These are phyloP conservation scores for Amiota communis DNA, from an alignment of 2,888 invertebrate species.

Conservation along the genomic window DNA sequence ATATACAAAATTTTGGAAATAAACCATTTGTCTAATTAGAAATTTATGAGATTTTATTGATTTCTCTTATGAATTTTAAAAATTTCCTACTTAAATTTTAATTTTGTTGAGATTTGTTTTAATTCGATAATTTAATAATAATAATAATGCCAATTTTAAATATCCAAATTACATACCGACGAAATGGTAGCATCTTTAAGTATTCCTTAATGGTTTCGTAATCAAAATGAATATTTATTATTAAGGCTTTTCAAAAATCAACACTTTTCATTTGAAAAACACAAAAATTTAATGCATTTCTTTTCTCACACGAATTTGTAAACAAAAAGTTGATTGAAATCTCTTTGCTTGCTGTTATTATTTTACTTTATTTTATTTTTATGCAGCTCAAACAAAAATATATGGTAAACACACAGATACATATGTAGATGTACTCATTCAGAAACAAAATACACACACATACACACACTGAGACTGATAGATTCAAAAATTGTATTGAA, in stretches of 20 bases:
- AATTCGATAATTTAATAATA: too few species aligned
- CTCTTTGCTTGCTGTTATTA: not conserved
- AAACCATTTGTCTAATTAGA: too few species aligned
- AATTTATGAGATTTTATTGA: too few species aligned
- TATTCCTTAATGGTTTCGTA: not conserved
- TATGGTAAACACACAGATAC: too few species aligned
- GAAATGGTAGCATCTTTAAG: not conserved
- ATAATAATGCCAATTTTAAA: too few species aligned
- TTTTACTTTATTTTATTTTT: not conserved
- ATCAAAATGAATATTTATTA: slow-evolving; percentile 2
- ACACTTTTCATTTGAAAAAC: slow-evolving; percentile 8
- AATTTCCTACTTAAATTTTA: too few species aligned
- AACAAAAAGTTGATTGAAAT: slow-evolving; percentile 6
- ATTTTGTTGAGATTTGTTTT: too few species aligned
- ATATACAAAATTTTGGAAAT: too few species aligned
- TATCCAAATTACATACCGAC: slow-evolving; percentile 11
- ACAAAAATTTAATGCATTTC: not conserved
- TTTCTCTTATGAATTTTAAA: too few species aligned
- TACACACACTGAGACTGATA: not conserved
- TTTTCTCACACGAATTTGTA: not conserved
- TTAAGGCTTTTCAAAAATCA: not conserved
- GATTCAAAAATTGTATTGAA: not conserved
- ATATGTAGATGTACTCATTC: too few species aligned
- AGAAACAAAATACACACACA: not conserved
- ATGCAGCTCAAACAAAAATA: not conserved